These are phyloP conservation scores for Amphiprion percula DNA, from an alignment of 2,113 vertebrate genomes.

Conservation along the genomic window DNA sequence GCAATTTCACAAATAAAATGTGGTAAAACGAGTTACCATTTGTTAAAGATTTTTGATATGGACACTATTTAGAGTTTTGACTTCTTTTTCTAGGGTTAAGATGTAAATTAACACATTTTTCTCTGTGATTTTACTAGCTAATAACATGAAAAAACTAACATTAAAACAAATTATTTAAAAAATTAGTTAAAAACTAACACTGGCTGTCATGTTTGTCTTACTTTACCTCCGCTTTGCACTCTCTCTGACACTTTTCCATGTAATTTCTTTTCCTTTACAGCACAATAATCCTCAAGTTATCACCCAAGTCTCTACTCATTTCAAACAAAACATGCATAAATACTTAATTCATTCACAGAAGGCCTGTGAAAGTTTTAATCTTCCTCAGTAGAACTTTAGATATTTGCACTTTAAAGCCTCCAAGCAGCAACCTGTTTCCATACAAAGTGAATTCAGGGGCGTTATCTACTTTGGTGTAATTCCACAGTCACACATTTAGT, in stretches of 20 bases:
- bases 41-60: too few relatives aligned
- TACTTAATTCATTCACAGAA: conserved; percentile 13
- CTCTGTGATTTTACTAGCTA: too few relatives aligned
- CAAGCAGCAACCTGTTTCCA: conserved; percentile 9
- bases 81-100: too few relatives aligned
- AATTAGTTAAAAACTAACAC: too few relatives aligned
- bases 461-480: conserved; percentile 45
- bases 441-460: conserved; percentile 8
- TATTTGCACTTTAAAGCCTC: conserved; percentile 5
- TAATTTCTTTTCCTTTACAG: not conserved
- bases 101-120: too few relatives aligned
- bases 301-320: not conserved
- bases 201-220: too few relatives aligned
- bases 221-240: conserved; percentile 17
- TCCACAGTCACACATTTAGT: conserved; percentile 47
- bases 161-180: too few relatives aligned
- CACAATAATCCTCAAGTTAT: not conserved
- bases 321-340: conserved; percentile 12
- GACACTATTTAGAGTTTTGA: too few relatives aligned
- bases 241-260: conserved; percentile 17
- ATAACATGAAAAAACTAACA: too few relatives aligned
- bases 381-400: conserved; percentile 4
- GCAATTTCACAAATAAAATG: too few relatives aligned
- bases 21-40: too few relatives aligned
- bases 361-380: conserved; percentile 5